Percentiles rank a stretch among this genome's conserved stretches.
phyloP scores from a whole-genome alignment of 2,888 invertebrate genomes.

The Acanthacorydalis orientalis region DNA sequence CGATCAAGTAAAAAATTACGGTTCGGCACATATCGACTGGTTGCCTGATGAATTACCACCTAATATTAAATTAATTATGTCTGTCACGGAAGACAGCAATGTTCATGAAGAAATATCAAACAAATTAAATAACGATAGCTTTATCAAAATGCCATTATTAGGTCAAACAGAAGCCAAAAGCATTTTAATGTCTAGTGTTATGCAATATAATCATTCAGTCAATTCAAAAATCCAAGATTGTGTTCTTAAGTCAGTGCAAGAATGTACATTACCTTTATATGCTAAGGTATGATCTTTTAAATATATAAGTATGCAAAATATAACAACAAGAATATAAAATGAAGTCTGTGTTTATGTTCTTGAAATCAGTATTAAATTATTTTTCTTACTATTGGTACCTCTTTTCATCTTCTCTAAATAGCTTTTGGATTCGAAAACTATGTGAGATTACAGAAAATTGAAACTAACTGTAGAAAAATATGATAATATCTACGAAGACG shows the following conservation, averaged over 20 bases:
- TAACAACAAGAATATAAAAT: no score
- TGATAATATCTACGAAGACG: no score
- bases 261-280: slow-evolving; percentile 50
- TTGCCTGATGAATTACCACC: slow-evolving; percentile 55
- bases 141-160: slow-evolving; percentile 31
- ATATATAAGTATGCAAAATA: background rate
- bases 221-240: slow-evolving; percentile 40
- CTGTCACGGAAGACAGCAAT: slow-evolving; percentile 41
- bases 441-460: no score
- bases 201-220: slow-evolving; percentile 41
- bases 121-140: slow-evolving; percentile 18
- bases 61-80: slow-evolving; percentile 60
- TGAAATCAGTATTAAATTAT: no score
- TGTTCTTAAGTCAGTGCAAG: slow-evolving; percentile 38
- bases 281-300: slow-evolving; percentile 38
- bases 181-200: slow-evolving; percentile 34
- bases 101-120: slow-evolving; percentile 24
- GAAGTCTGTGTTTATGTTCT: no score
- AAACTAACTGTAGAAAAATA: no score
- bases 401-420: no score
- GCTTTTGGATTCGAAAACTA: no score
- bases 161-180: slow-evolving; percentile 32
- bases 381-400: no score
- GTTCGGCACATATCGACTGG: slow-evolving; percentile 52
- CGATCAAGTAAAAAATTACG: slow-evolving; percentile 39